Conservation (phyloP, 2,113 vertebrate genomes). For the Notechis scutatus region DNA sequence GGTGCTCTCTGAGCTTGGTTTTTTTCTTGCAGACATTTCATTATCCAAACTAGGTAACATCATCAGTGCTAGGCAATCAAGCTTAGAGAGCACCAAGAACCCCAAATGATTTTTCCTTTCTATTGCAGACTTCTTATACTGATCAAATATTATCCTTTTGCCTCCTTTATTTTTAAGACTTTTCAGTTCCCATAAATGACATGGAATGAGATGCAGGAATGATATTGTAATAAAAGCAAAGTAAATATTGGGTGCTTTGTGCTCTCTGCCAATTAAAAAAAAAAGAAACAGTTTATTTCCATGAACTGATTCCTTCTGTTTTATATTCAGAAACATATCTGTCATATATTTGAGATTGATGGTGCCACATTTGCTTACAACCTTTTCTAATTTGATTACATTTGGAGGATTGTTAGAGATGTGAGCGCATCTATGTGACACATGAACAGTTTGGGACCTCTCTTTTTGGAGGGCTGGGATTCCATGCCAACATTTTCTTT, state of each 20-base stretch:
- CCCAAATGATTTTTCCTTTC: neutral
- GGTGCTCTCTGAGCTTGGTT: neutral
- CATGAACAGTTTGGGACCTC: neutral
- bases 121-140: neutral
- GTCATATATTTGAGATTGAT: neutral
- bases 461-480: neutral
- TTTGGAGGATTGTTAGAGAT: neutral
- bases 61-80: neutral
- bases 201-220: neutral
- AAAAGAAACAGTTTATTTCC: neutral
- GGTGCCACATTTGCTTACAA: neutral
- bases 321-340: neutral
- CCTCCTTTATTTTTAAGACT: neutral
- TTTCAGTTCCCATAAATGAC: too few species aligned
- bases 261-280: neutral
- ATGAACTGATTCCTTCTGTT: neutral
- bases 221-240: neutral
- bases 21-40: neutral
- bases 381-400: neutral
- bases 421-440: neutral
- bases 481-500: neutral
- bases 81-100: neutral
- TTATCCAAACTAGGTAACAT: neutral
- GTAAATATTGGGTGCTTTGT: neutral
- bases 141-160: neutral